Evolutionary conservation across 2,113 vertebrate genomes (phyloP).

Genomic region (Toxotes chatareus): DNA sequence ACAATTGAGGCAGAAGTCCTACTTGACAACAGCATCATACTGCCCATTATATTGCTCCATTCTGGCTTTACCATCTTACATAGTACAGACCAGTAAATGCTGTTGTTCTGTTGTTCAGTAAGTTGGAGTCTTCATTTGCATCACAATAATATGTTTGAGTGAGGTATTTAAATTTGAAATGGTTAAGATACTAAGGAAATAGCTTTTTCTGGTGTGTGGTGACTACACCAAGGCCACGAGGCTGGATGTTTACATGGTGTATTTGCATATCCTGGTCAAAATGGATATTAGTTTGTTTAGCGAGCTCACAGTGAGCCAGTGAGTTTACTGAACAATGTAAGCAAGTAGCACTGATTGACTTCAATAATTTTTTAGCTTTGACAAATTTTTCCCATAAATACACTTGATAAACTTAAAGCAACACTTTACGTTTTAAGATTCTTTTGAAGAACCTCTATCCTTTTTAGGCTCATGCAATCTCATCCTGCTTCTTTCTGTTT

Average conservation of each 20-base stretch:
- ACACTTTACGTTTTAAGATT: no score
- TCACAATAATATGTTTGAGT: background rate
- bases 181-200: background rate
- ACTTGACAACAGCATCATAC: no score
- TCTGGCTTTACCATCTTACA: no score
- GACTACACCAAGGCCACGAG: background rate
- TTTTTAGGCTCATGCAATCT: background rate
- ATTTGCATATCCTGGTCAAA: conserved; percentile 40
- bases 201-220: conserved; percentile 6
- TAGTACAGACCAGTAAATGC: no score
- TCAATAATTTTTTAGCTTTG: no score
- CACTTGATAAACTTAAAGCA: no score
- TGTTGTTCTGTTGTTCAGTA: no score
- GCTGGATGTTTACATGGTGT: no score
- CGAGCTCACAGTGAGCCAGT: background rate
- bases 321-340: background rate
- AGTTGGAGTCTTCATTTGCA: conserved; percentile 30
- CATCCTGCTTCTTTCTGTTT: background rate
- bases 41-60: no score
- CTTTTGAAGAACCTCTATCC: background rate
- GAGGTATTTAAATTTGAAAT: background rate
- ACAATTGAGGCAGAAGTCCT: no score
- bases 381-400: no score
- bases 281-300: conserved; percentile 16
- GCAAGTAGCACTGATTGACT: no score